Evolutionary conservation across 2,888 invertebrate genomes (phyloP), one percentile per base, ranked within the genome.

Genomic region (Tetragonisca angustula): DNA sequence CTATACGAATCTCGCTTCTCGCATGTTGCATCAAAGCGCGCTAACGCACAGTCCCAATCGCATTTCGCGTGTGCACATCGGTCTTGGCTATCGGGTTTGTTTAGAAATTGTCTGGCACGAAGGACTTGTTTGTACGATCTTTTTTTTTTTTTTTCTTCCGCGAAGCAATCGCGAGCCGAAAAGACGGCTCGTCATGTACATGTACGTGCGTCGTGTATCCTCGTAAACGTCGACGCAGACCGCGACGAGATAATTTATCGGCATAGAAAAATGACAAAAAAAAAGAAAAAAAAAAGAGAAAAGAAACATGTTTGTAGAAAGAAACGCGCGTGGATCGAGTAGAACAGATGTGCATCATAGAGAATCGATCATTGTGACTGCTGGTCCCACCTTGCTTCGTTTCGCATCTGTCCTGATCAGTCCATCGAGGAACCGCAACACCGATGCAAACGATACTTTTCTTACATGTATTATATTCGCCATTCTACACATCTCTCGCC

Each of bases 301-400:
- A 32, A 21, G 32, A 5, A 32, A 15, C 32, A 67, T 64, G 15
- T 54, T 36, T 43, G 54, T 65, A 54, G 65, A 65, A 54, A 79
- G 52, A 74, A 64, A 11, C 72, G 75, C 76, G 77, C 85, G 85
- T 70, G 54, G 77, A 64, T 75, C 79, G 77, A 84, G 82, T 84
- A 85, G 85, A 80, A 85, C 85, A 84, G 85, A 84, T 81, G 76
- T 84, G 73, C 77, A 73, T 71, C 67, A 73, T 83, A 82, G 82
- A 79, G 85, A 80, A 86, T 87, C 89, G 89, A 91, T 91, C 89
- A 89, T 91, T 91, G 91, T 92, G 93, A 93, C 94, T 94, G 94
- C 94, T 94, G 94, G 94, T 94, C 94, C 94, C 92, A 87, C 91
- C 91, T 91, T 92, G 92, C 92, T 93, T 94, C 92, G 93, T 92